Evolutionary conservation across 1,140 invertebrate species (phyloP), one percentile per base, ranked within the genome.

Genomic region (Solen grandis): DNA sequence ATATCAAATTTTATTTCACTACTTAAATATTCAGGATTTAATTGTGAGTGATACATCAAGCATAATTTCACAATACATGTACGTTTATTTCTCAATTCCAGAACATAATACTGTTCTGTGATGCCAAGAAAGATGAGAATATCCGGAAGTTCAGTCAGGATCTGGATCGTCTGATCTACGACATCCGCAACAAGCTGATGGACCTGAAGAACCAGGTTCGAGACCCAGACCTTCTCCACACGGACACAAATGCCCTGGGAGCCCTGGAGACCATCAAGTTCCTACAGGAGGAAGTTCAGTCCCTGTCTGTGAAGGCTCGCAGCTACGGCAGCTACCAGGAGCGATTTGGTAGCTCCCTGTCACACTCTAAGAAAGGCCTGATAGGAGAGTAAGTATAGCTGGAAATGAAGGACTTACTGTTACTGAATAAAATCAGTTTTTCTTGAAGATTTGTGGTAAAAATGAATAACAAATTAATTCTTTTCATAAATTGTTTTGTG

Each of bases 41-140:
- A n/a, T n/a, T n/a, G n/a, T n/a, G n/a, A n/a, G n/a, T n/a, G n/a
- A n/a, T n/a, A n/a, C n/a, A n/a, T n/a, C n/a, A n/a, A n/a, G n/a
- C n/a, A n/a, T n/a, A n/a, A n/a, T n/a, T n/a, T n/a, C n/a, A 46
- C 41, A 46, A 46, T 46, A 46, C 8, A 46, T 10, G 19, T 46
- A 10, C 41, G 8, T 46, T 8, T 46, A 46, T 46, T 46, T 46
- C 19, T 63, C 70, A 72, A 63, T 54, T 57, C 84, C 81, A 92
- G 91, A 86, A 88, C 36, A 90, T 87, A 41, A 87, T 92, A 22
- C 76, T 92, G 62, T 92, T 88, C 82, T 88, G 89, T 83, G 91
- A 92, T 75, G 92, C 92, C n/a, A 92, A 92, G 82, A 91, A 91
- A 65, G 92, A 92, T 83, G 91, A 92, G 63, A 92, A 92, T 73